phyloP scores from a whole-genome alignment of 2,797 vertebrate genomes.

The Molothrus aeneus region DNA sequence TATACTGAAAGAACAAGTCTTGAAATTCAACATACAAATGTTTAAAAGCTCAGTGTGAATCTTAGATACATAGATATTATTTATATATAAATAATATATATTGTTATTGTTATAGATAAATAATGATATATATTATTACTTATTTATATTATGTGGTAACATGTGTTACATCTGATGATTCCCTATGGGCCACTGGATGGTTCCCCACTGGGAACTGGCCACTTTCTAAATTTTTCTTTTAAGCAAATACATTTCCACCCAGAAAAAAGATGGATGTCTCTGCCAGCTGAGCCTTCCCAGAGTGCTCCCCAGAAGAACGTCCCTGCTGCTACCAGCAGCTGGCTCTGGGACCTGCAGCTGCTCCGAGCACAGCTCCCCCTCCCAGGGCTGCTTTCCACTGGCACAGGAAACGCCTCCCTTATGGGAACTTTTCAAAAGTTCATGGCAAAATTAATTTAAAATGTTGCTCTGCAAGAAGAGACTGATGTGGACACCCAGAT shows the following conservation, averaged over 20 bases:
- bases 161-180: accelerated
- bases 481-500: background rate
- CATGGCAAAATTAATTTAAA: background rate
- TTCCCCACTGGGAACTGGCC: background rate
- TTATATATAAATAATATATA: background rate
- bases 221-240: background rate
- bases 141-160: background rate
- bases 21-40: background rate
- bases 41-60: background rate
- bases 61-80: background rate
- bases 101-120: background rate
- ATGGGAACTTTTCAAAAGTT: background rate
- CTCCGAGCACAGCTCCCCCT: background rate
- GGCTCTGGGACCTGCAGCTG: background rate
- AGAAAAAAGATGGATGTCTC: accelerated
- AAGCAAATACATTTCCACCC: background rate
- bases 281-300: background rate
- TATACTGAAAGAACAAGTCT: background rate
- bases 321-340: background rate
- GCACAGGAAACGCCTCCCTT: accelerated
- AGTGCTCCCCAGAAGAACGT: accelerated
- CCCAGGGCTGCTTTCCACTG: background rate
- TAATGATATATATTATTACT: background rate
- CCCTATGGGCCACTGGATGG: no score
- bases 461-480: background rate